Percentiles rank a stretch among this genome's conserved stretches.
Evolutionary conservation across 2,888 invertebrate genomes (phyloP).

Genomic region (Epiperipatus broadwayi): DNA sequence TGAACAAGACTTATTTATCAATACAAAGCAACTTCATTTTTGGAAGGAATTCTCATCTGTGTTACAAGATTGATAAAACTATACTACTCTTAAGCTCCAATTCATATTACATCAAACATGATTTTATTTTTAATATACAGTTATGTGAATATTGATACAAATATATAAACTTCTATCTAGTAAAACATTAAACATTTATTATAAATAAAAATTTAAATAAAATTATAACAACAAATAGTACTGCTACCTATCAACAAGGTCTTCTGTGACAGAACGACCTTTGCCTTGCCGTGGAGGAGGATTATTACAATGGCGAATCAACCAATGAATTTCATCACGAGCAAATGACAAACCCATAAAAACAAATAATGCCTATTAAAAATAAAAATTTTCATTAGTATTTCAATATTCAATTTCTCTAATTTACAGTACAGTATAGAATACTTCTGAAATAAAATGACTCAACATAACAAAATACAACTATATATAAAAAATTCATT

Average conservation of each 20-base stretch:
- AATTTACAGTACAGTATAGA: too few relatives aligned
- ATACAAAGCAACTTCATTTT: too few relatives aligned
- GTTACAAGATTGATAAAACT: too few relatives aligned
- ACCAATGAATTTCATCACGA: constrained; percentile 88
- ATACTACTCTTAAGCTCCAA: too few relatives aligned
- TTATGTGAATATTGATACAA: too few relatives aligned
- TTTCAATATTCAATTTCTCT: too few relatives aligned
- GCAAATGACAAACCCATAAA: constrained; percentile 89
- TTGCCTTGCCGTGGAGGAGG: constrained; percentile 59
- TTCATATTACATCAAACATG: too few relatives aligned
- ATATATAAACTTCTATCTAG: neutral
- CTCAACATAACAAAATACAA: neutral
- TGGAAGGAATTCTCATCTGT: too few relatives aligned
- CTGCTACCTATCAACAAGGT: constrained; percentile 50
- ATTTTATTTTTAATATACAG: too few relatives aligned
- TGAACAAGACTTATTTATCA: too few relatives aligned
- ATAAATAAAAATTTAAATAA: neutral
- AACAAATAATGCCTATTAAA: constrained; percentile 53
- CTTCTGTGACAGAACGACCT: constrained; percentile 46
- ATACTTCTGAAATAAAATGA: too few relatives aligned
- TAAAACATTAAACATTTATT: too few relatives aligned
- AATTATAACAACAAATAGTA: neutral
- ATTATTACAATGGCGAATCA: constrained; percentile 85
- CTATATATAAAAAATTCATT: neutral
- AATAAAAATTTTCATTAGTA: constrained; percentile 8